phyloP scores from a whole-genome alignment of 2,888 invertebrate genomes.

The Linnaemya vulpina region DNA sequence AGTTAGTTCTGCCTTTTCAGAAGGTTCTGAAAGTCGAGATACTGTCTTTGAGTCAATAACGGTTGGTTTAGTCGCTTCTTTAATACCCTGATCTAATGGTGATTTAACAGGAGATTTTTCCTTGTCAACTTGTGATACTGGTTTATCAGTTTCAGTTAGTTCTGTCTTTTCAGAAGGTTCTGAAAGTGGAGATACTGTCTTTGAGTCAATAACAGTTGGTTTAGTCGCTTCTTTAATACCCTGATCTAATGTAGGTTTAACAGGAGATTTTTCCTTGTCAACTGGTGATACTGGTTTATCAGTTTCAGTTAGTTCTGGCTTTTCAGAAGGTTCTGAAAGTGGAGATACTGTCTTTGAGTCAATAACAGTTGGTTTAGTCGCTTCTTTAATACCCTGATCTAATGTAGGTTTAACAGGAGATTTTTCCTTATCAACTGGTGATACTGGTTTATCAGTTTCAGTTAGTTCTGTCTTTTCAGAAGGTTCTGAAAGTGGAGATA shows the following conservation, averaged over 20 bases:
- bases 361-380: background rate
- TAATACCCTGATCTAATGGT: too few species aligned
- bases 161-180: background rate
- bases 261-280: background rate
- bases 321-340: background rate
- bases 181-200: background rate
- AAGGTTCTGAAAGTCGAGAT: background rate
- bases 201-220: background rate
- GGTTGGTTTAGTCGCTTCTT: background rate
- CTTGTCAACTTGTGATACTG: background rate
- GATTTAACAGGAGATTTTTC: background rate
- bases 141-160: too few species aligned
- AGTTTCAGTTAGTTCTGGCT: background rate
- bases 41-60: background rate
- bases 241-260: too few species aligned
- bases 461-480: background rate
- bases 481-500: background rate
- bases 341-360: background rate
- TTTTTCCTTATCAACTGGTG: background rate
- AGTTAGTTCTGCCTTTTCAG: background rate
- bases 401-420: too few species aligned
- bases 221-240: too few species aligned
- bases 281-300: background rate
- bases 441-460: background rate
- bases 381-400: too few species aligned